Evolutionary conservation across 2,888 invertebrate species (phyloP).

Genomic region (Synergus japonicus): DNA sequence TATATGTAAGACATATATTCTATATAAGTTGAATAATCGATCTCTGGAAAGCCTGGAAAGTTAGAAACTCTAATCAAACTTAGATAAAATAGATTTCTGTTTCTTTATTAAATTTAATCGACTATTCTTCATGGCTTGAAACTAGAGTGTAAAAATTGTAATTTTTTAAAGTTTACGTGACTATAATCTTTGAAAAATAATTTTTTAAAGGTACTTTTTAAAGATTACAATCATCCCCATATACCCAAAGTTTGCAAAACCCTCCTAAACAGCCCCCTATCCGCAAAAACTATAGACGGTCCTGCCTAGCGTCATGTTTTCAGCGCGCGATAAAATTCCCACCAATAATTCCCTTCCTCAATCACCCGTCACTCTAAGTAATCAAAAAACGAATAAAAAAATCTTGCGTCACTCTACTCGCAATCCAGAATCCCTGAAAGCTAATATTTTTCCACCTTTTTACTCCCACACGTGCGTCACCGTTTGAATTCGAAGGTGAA

Average conservation of each 20-base stretch:
- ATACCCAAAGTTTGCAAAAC: not conserved
- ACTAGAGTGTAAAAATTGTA: too few relatives aligned
- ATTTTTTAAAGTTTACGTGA: not conserved
- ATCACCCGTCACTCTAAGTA: not conserved
- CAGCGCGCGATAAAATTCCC: not conserved
- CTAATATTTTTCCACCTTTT: slow-evolving; percentile 27
- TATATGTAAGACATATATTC: not conserved
- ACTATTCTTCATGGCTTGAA: not conserved
- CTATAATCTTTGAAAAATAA: too few relatives aligned
- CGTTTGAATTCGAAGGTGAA: slow-evolving; percentile 35
- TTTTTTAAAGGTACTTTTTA: not conserved
- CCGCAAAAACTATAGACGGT: not conserved
- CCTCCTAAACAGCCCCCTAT: not conserved
- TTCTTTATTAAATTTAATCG: not conserved
- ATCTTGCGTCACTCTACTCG: slow-evolving; percentile 1
- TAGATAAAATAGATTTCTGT: not conserved
- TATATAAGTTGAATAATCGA: not conserved
- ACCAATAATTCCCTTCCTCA: not conserved
- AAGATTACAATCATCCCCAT: not conserved
- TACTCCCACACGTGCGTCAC: slow-evolving; percentile 23
- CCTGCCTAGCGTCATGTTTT: not conserved
- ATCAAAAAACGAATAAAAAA: not conserved
- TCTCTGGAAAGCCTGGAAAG: not conserved
- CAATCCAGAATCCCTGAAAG: slow-evolving; percentile 27
- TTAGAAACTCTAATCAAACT: not conserved